These are phyloP conservation scores for Brachyopa scutellaris DNA, from an alignment of 2,888 invertebrate genomes.

Conservation along the genomic window DNA sequence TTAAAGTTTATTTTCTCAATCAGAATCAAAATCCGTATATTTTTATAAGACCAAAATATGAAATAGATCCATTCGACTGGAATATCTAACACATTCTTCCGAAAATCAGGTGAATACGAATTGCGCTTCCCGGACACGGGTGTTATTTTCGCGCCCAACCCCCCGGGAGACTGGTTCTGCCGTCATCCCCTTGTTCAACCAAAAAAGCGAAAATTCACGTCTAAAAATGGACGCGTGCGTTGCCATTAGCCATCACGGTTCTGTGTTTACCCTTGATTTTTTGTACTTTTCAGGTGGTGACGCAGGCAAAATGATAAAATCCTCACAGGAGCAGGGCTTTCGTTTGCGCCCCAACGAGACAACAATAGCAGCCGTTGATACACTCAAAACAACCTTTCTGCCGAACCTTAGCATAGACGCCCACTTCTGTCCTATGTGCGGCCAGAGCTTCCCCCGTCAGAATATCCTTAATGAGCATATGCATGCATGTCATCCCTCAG, in stretches of 20 bases:
- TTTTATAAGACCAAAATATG: conserved; percentile 64
- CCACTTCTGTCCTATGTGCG: conserved; percentile 80
- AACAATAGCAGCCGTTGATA: conserved; percentile 76
- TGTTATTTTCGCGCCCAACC: conserved; percentile 72
- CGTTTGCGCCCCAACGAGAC: conserved; percentile 69
- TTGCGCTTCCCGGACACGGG: conserved; percentile 31
- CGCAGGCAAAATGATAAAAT: conserved; percentile 78
- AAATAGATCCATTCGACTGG: conserved; percentile 42
- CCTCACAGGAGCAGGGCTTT: conserved; percentile 81
- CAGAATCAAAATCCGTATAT: conserved; percentile 52
- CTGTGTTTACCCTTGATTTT: conserved; percentile 63
- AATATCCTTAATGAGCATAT: conserved; percentile 79
- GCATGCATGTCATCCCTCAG: conserved; percentile 78
- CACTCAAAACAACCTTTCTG: conserved; percentile 79
- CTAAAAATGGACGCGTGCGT: conserved; percentile 73
- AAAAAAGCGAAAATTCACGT: conserved; percentile 62
- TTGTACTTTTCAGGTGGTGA: conserved; percentile 66
- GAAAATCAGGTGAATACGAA: conserved; percentile 49
- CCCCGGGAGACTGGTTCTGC: conserved; percentile 69
- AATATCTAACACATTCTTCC: conserved; percentile 31
- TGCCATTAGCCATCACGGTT: conserved; percentile 48
- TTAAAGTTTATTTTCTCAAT: conserved; percentile 68
- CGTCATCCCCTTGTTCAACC: conserved; percentile 64
- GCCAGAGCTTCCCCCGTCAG: conserved; percentile 79
- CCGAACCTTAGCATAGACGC: conserved; percentile 80